A percentile compares a stretch with the other conserved stretches of the same genome.
Conservation (phyloP, 2,888 invertebrate genomes). For the Thera obeliscata region DNA sequence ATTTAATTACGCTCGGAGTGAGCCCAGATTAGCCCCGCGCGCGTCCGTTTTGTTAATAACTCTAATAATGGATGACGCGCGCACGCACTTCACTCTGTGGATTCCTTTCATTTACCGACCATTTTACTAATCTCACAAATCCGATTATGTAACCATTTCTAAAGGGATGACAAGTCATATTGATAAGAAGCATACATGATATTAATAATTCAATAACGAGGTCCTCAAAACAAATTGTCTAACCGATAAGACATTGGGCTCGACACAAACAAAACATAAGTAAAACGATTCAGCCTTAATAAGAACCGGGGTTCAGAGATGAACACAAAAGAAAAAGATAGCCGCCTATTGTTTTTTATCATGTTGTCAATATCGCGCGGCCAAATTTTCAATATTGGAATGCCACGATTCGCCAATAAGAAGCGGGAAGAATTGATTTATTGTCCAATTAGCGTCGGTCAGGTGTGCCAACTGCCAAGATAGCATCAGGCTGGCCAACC, state of each 20-base stretch:
- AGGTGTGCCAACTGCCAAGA: conserved; percentile 85
- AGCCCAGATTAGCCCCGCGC: conserved; percentile 77
- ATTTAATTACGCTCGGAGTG: conserved; percentile 79
- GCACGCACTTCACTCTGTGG: conserved; percentile 50
- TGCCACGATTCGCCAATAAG: conserved; percentile 84
- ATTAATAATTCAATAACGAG: conserved; percentile 80
- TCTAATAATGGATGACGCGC: conserved; percentile 79
- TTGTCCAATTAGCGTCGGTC: conserved; percentile 85
- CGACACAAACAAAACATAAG: conserved; percentile 74
- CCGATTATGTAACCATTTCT: conserved; percentile 30
- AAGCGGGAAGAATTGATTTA: conserved; percentile 85
- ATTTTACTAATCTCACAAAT: conserved; percentile 53
- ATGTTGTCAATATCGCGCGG: conserved; percentile 84
- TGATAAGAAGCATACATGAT: conserved; percentile 54
- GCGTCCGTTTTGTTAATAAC: conserved; percentile 82
- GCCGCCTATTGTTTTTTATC: conserved; percentile 83
- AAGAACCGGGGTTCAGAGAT: conserved; percentile 80
- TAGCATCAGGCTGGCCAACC: conserved; percentile 83
- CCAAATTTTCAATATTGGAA: conserved; percentile 85
- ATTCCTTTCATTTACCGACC: conserved; percentile 46
- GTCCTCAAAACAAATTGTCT: conserved; percentile 81
- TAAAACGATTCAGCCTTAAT: conserved; percentile 75
- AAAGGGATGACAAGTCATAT: conserved; percentile 48
- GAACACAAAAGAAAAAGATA: conserved; percentile 84
- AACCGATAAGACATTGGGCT: conserved; percentile 77